Percentiles rank a stretch among this genome's conserved stretches.
Conservation (phyloP, 1,140 invertebrate species). For the Drosophila tsacasi region DNA sequence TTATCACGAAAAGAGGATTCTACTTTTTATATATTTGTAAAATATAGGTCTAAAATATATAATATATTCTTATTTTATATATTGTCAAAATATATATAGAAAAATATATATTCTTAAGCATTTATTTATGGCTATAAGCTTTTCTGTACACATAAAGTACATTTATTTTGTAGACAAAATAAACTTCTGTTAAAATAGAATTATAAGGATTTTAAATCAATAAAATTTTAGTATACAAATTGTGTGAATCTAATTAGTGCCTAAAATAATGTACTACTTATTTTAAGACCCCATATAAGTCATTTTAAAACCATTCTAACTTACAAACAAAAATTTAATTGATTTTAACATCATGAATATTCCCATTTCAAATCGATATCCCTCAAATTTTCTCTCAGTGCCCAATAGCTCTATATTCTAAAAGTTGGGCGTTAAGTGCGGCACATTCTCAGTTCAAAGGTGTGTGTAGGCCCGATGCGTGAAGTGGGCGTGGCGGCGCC, state of each 20-base stretch:
- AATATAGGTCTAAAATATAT: not conserved
- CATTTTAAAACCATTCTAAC: not conserved
- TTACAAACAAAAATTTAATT: too few species aligned
- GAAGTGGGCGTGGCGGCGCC: constrained; percentile 72
- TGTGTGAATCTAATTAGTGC: not conserved
- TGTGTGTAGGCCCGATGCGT: constrained; percentile 62
- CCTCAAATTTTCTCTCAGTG: not conserved
- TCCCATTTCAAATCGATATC: not conserved
- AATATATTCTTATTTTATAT: too few species aligned
- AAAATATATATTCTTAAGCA: not conserved
- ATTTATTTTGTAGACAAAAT: not conserved
- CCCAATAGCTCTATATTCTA: constrained; percentile 18
- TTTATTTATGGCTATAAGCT: too few species aligned
- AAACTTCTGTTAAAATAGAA: not conserved
- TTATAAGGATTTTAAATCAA: not conserved
- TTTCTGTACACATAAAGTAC: too few species aligned
- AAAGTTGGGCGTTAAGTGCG: constrained; percentile 70
- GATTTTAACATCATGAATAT: not conserved
- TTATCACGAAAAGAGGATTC: not conserved
- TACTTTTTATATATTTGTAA: not conserved
- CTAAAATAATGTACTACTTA: not conserved
- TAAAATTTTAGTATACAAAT: not conserved
- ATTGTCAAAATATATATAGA: not conserved
- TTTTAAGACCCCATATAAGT: too few species aligned
- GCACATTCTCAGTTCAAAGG: constrained; percentile 68